phyloP scores from a whole-genome alignment of 2,797 vertebrate species.

The Danio tinwini region DNA sequence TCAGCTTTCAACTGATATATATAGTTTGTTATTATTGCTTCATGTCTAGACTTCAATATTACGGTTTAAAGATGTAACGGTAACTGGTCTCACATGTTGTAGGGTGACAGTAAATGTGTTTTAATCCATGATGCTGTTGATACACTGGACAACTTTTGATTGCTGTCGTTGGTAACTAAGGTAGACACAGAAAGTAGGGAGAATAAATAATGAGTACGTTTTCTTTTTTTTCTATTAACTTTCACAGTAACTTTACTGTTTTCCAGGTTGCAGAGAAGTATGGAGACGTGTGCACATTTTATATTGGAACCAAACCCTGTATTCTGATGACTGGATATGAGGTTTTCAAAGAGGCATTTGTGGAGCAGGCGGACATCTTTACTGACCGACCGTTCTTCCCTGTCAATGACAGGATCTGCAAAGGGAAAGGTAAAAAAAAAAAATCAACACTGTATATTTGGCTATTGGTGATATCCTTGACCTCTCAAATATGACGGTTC shows the following conservation, averaged over 20 bases:
- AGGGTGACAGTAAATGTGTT: too few species aligned
- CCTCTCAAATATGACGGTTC: background rate
- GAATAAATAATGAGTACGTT: too few species aligned
- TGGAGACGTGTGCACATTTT: constrained; percentile 69
- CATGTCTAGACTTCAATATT: too few species aligned
- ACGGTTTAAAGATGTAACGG: too few species aligned
- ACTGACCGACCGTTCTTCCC: constrained; percentile 61
- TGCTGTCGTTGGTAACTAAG: too few species aligned
- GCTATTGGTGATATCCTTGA: background rate
- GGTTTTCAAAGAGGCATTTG: constrained; percentile 77
- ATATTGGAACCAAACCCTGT: constrained; percentile 27
- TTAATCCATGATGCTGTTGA: too few species aligned
- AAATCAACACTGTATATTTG: background rate
- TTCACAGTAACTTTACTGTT: background rate
- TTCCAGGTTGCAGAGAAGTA: constrained; percentile 73
- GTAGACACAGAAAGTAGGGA: too few species aligned
- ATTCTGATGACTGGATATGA: constrained; percentile 68
- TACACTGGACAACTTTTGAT: too few species aligned
- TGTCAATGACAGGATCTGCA: accelerated
- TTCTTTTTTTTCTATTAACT: too few species aligned
- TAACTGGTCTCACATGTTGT: too few species aligned
- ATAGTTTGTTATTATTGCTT: too few species aligned
- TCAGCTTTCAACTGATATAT: too few species aligned
- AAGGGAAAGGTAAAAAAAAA: constrained; percentile 71
- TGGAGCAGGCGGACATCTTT: constrained; percentile 73